Evolutionary conservation across 1,140 invertebrate genomes (phyloP), one percentile per base, ranked within the genome.

Genomic region (Argopecten irradians): DNA sequence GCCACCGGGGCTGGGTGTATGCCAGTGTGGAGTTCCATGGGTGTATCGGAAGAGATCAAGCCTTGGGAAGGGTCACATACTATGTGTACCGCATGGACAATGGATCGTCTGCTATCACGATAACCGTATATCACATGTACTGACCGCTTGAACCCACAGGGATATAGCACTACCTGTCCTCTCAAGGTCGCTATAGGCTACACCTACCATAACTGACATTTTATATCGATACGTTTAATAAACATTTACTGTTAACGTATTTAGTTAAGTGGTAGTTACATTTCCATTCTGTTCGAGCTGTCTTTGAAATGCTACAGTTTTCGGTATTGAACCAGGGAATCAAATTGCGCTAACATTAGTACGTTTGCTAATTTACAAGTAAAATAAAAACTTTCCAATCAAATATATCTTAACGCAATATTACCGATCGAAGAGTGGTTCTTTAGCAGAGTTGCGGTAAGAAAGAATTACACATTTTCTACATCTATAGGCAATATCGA

Each of bases 61-160:
- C 55, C 22, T 22, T 71, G 22, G 55, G 55, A 71, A 22, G 55
- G 55, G 55, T 71, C 55, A 71, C 55, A 71, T 71, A 71, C 22
- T n/a, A 11, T 71, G n/a, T 71, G 13, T 16, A 71, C 55, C 55
- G 8, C 55, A 71, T 3, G 22, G 22, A 71, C 55, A 71, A 71
- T 71, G 11, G 55, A 71, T 71, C 55, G 22, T 71, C 22, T 16
- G 22, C 55, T 71, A 71, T 71, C 55, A 71, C n/a, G 55, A 71
- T 71, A 8, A 28, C 55, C 1, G 55, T 71, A 71, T 71, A 71
- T 71, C 55, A 71, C 55, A 71, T 71, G 55, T 71, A 71, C 55
- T 71, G 55, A 71, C 55, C 55, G 55, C 55, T 71, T 71, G 55
- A 71, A 71, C 55, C 55, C 55, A 71, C 55, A 71, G 22, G 55